Conservation (phyloP, 2,797 vertebrate genomes). For the Syngnathus acus region DNA sequence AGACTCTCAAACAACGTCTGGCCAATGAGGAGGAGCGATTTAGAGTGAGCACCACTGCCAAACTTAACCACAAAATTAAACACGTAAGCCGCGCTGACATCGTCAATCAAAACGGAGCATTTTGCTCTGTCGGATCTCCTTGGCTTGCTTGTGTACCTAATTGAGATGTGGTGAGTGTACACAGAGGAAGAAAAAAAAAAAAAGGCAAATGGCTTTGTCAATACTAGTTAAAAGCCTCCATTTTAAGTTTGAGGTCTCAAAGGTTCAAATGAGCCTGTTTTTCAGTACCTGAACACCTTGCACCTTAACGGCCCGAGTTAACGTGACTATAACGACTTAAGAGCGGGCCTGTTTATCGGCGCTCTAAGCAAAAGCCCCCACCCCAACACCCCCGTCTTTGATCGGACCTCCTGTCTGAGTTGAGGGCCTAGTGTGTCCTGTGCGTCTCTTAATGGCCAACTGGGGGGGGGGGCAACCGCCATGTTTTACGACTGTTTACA, state of each 20-base stretch:
- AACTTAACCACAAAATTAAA: background rate
- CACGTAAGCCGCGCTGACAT: too few relatives aligned
- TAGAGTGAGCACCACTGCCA: conserved; percentile 62
- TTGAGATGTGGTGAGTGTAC: background rate
- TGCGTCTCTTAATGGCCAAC: conserved; percentile 48
- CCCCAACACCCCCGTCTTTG: conserved; percentile 50
- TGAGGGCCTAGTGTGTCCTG: conserved; percentile 24
- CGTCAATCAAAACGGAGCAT: background rate
- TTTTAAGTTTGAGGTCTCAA: background rate
- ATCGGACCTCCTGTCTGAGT: conserved; percentile 58
- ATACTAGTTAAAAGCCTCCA: too few relatives aligned
- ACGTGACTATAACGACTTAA: conserved; percentile 20
- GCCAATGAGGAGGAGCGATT: conserved; percentile 80
- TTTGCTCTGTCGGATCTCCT: background rate
- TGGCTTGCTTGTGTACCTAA: background rate
- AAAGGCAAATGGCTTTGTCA: too few relatives aligned
- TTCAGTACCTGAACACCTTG: background rate
- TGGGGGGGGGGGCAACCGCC: conserved; percentile 31
- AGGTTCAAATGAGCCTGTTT: background rate
- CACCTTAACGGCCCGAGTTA: background rate
- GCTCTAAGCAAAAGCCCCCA: conserved; percentile 58
- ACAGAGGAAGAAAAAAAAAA: too few relatives aligned
- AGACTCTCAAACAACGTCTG: conserved; percentile 80
- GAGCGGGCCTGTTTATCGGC: conserved; percentile 60
- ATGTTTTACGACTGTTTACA: conserved; percentile 72